phyloP scores from a whole-genome alignment of 1,140 invertebrate species.

The Metaphire vulgaris region DNA sequence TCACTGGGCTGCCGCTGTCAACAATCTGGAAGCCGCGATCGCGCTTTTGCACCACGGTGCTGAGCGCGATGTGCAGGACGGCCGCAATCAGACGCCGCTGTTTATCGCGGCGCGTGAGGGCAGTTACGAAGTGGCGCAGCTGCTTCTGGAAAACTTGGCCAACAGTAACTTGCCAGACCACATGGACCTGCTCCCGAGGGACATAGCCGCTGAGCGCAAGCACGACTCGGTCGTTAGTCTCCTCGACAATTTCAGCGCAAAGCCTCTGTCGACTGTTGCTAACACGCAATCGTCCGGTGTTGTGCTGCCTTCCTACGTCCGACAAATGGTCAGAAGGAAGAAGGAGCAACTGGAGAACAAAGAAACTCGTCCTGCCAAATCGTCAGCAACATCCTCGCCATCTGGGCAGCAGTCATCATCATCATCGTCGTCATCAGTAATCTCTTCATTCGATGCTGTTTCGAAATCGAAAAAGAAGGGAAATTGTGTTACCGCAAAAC shows the following conservation, averaged over 20 bases:
- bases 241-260: constrained; percentile 69
- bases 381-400: too few relatives aligned
- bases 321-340: neutral
- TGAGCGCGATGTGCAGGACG: constrained; percentile 90
- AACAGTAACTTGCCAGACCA: constrained; percentile 95
- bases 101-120: constrained; percentile 91
- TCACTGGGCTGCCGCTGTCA: constrained; percentile 94
- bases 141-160: constrained; percentile 80
- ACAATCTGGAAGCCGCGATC: constrained; percentile 87
- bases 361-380: too few relatives aligned
- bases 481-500: too few relatives aligned
- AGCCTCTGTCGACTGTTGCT: neutral
- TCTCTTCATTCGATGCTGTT: neutral
- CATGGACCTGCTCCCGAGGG: constrained; percentile 87
- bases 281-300: neutral
- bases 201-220: constrained; percentile 80
- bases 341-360: neutral
- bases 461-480: neutral
- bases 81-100: constrained; percentile 91
- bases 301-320: neutral
- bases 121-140: constrained; percentile 81
- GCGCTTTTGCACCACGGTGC: constrained; percentile 84
- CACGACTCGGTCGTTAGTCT: constrained; percentile 88
- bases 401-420: too few relatives aligned
- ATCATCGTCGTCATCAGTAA: too few relatives aligned